Conservation (phyloP, 2,888 invertebrate genomes). For the Amorpha juglandis region DNA sequence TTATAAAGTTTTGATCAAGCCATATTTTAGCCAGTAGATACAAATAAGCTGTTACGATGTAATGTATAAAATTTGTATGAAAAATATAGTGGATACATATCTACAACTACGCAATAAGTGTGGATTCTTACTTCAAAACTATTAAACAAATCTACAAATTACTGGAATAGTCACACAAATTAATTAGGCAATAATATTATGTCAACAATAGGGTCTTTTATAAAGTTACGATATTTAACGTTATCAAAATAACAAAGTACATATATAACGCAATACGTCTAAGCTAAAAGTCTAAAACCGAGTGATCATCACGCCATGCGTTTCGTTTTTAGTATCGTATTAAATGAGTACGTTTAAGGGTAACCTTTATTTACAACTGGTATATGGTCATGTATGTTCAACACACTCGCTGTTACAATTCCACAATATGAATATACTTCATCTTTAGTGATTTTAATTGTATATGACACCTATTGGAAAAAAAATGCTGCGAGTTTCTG, state of each 20-base stretch:
- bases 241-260: constrained; percentile 5
- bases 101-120: background rate
- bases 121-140: background rate
- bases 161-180: constrained; percentile 17
- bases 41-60: constrained; percentile 12
- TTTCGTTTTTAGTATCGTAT: constrained; percentile 4
- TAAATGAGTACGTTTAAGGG: background rate
- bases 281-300: constrained; percentile 6
- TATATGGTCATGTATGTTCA: background rate
- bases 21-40: constrained; percentile 13
- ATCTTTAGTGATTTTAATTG: background rate
- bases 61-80: constrained; percentile 5
- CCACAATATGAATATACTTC: background rate
- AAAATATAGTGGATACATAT: constrained; percentile 10
- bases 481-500: too few relatives aligned
- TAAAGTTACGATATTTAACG: background rate
- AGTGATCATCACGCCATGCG: constrained; percentile 15
- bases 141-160: constrained; percentile 13
- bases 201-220: background rate
- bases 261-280: background rate
- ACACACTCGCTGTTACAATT: constrained; percentile 15
- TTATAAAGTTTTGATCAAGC: background rate
- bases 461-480: too few relatives aligned
- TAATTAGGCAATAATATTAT: constrained; percentile 8
- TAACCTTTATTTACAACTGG: constrained; percentile 14